Conservation (phyloP, 2,888 invertebrate species). For the Cheilosia grossa region DNA sequence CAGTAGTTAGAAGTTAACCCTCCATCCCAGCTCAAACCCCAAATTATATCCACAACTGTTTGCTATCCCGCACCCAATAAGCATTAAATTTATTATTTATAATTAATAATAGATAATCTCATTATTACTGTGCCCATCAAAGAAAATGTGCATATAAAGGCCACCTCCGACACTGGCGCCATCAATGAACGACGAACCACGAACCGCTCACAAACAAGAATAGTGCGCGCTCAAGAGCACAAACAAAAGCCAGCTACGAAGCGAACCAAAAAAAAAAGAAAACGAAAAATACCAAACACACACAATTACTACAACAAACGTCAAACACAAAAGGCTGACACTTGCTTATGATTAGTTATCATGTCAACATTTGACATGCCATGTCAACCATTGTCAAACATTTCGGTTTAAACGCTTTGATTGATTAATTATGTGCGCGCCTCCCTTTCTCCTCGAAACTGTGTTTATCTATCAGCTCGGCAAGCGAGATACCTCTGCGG, state of each 20-base stretch:
- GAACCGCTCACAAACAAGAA: constrained; percentile 42
- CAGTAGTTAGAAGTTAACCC: background rate
- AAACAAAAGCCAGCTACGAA: constrained; percentile 31
- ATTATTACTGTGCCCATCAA: constrained; percentile 54
- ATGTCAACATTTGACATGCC: constrained; percentile 74
- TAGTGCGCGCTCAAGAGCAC: constrained; percentile 29
- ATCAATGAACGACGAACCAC: constrained; percentile 13
- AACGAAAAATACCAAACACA: constrained; percentile 28
- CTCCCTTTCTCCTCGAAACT: constrained; percentile 12
- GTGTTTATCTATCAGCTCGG: constrained; percentile 7
- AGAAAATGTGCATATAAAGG: constrained; percentile 23
- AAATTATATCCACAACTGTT: constrained; percentile 1
- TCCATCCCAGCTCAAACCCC: background rate
- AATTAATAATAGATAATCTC: constrained; percentile 67
- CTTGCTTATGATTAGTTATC: constrained; percentile 74
- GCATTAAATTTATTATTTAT: constrained; percentile 41
- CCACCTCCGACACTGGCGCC: constrained; percentile 57
- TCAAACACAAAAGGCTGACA: constrained; percentile 71
- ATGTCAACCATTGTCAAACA: constrained; percentile 75
- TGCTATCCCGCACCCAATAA: constrained; percentile 6
- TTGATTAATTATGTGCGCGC: constrained; percentile 71
- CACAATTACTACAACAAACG: constrained; percentile 61
- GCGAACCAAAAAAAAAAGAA: background rate
- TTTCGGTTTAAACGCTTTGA: constrained; percentile 71
- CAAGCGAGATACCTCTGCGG: constrained; percentile 19